phyloP scores from a whole-genome alignment of 2,888 invertebrate species.

The Morpho deidamia region DNA sequence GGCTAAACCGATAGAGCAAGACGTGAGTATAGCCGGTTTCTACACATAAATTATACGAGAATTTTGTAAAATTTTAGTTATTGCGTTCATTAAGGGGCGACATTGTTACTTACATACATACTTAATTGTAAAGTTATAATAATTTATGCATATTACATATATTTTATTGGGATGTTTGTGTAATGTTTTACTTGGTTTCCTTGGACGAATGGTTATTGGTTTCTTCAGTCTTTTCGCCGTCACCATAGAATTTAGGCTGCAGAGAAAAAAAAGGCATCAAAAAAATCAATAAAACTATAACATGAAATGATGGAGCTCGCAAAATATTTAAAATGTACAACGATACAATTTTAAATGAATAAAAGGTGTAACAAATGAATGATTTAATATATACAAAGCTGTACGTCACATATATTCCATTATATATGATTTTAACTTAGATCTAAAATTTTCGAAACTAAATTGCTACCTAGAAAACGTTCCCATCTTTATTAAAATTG shows the following conservation, averaged over 20 bases:
- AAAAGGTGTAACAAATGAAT: neutral
- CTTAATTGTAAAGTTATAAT: constrained; percentile 26
- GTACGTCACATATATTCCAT: too few relatives aligned
- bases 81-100: neutral
- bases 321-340: neutral
- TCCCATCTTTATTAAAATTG: too few relatives aligned
- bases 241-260: constrained; percentile 82
- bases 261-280: constrained; percentile 33
- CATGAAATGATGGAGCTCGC: neutral
- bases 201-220: constrained; percentile 75
- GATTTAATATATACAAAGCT: neutral
- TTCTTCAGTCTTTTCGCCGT: constrained; percentile 80
- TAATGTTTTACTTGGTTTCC: constrained; percentile 57
- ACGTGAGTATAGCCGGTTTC: too few relatives aligned
- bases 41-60: too few relatives aligned
- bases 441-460: too few relatives aligned
- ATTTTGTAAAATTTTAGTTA: too few relatives aligned
- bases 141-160: constrained; percentile 30
- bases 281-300: constrained; percentile 11
- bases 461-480: too few relatives aligned
- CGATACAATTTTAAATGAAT: neutral
- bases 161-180: constrained; percentile 26
- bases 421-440: too few relatives aligned
- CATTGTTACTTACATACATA: constrained; percentile 10
- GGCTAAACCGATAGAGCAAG: too few relatives aligned